A percentile compares a stretch with the other conserved stretches of the same genome.
Conservation (phyloP, 2,113 vertebrate species). For the Passer montanus region DNA sequence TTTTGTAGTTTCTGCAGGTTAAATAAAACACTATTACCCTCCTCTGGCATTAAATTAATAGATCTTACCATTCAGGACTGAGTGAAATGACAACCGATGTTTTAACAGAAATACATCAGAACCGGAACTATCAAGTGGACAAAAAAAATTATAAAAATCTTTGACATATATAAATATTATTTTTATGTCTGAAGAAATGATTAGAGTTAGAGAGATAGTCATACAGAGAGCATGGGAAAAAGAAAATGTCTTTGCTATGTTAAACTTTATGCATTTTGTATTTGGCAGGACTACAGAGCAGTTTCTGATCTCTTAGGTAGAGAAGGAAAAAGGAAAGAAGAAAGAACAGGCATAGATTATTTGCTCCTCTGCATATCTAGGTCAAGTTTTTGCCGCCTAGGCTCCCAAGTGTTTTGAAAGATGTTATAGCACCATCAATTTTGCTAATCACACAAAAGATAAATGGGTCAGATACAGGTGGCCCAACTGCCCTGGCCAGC, state of each 20-base stretch:
- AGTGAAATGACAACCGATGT: not conserved
- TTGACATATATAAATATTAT: not conserved
- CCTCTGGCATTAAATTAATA: not conserved
- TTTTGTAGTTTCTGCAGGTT: not conserved
- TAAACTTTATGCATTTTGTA: not conserved
- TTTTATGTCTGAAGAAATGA: not conserved
- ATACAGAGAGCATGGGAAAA: not conserved
- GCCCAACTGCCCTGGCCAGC: not conserved
- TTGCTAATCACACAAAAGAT: slow-evolving; percentile 21
- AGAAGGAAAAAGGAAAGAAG: not conserved
- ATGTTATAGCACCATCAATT: not conserved
- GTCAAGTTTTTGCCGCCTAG: not conserved
- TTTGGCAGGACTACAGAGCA: not conserved
- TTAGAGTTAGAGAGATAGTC: not conserved
- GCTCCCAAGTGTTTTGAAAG: not conserved
- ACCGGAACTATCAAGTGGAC: not conserved
- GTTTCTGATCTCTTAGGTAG: not conserved
- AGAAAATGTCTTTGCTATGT: not conserved
- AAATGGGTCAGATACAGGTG: not conserved
- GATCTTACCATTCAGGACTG: not conserved
- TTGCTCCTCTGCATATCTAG: not conserved
- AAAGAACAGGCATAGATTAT: not conserved
- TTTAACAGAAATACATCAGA: not conserved
- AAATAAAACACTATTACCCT: not conserved
- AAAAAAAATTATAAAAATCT: not conserved